These are phyloP conservation scores for Camptogramma bilineatum DNA, from an alignment of 2,888 invertebrate genomes.

Conservation along the genomic window DNA sequence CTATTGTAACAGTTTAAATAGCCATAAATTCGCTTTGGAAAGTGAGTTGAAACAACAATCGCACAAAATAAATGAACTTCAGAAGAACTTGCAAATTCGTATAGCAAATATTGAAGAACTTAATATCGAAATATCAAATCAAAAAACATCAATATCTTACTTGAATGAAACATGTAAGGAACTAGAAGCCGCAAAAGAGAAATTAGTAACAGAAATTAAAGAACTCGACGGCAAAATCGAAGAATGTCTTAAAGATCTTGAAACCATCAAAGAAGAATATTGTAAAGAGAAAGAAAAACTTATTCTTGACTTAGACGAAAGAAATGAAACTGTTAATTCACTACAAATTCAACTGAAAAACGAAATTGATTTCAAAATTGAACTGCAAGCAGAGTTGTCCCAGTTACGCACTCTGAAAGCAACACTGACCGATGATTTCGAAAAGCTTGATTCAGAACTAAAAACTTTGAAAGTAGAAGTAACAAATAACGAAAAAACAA, in stretches of 20 bases:
- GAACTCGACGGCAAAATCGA: constrained; percentile 53
- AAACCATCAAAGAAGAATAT: constrained; percentile 52
- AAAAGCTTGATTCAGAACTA: constrained; percentile 47
- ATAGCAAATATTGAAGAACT: constrained; percentile 51
- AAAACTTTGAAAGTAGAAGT: constrained; percentile 46
- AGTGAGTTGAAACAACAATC: constrained; percentile 53
- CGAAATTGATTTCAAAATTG: constrained; percentile 64
- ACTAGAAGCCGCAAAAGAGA: constrained; percentile 54
- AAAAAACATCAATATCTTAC: constrained; percentile 49
- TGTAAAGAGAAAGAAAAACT: constrained; percentile 58
- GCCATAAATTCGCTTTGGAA: constrained; percentile 50
- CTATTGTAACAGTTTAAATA: constrained; percentile 55
- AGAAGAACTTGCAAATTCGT: constrained; percentile 52
- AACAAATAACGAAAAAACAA: constrained; percentile 53
- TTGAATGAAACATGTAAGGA: constrained; percentile 53
- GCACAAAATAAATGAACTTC: constrained; percentile 56
- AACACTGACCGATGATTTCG: constrained; percentile 47
- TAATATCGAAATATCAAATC: constrained; percentile 56
- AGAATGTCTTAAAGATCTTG: constrained; percentile 56
- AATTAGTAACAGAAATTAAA: constrained; percentile 56
- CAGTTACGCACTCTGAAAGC: constrained; percentile 49
- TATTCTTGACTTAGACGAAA: constrained; percentile 60
- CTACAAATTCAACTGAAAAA: constrained; percentile 64
- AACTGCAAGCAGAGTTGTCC: constrained; percentile 56
- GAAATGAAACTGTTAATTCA: constrained; percentile 56